Conservation (phyloP, 2,888 invertebrate species). For the Archaeoteleia sp. region DNA sequence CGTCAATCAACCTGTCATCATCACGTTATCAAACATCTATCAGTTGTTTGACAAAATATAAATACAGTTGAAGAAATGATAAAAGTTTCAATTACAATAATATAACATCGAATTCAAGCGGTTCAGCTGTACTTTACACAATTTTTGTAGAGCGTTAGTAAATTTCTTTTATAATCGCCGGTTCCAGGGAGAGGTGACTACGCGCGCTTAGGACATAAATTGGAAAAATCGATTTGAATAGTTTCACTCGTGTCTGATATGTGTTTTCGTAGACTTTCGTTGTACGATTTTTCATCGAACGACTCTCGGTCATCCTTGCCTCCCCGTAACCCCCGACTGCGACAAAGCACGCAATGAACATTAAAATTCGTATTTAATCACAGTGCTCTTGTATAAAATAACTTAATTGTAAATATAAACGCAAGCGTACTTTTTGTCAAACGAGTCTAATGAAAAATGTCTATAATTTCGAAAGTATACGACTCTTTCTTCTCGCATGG, state of each 20-base stretch:
- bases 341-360: conserved; percentile 21
- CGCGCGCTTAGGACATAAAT: too few relatives aligned
- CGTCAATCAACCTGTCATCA: too few relatives aligned
- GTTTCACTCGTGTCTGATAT: conserved; percentile 31
- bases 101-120: neutral
- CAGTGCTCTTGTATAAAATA: conserved; percentile 48
- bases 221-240: neutral
- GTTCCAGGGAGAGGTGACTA: neutral
- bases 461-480: conserved; percentile 35
- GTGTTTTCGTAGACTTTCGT: conserved; percentile 50
- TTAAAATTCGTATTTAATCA: conserved; percentile 49
- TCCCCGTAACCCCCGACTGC: conserved; percentile 37
- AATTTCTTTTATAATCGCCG: too few relatives aligned
- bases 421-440: too few relatives aligned
- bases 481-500: conserved; percentile 38
- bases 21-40: too few relatives aligned
- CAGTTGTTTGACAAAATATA: too few relatives aligned
- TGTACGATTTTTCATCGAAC: conserved; percentile 31
- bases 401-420: conserved; percentile 21
- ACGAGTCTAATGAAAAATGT: conserved; percentile 10
- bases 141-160: neutral
- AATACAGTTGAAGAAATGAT: too few relatives aligned
- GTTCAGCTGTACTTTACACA: neutral
- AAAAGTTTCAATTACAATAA: neutral
- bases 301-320: conserved; percentile 12